Evolutionary conservation across 2,797 vertebrate species (phyloP), one percentile per base, ranked within the genome.

Genomic region (Limosa lapponica): DNA sequence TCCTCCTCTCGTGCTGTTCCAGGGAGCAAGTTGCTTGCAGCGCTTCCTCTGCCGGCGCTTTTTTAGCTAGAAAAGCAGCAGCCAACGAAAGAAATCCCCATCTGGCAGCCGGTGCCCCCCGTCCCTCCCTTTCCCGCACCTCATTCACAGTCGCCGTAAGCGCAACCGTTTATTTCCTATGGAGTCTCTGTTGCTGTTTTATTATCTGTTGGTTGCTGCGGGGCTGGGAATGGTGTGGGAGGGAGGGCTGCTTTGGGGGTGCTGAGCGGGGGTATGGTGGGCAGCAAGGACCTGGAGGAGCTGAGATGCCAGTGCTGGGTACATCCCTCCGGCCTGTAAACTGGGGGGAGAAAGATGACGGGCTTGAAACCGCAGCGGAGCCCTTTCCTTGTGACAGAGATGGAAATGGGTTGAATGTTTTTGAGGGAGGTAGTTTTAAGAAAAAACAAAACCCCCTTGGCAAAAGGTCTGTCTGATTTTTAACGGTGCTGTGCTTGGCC

Each of bases 321-420:
- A 36, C 0, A 0, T 82, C 37, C 41, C 70, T 59, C 3, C 1
- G 1, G 11, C 19, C 23, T 25, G 0, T 5, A 36, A 28, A 10
- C 2, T 1, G 30, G 12, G 34, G 25, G 19, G 23, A 41, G 64
- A 39, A 70, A n/a, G 37, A 12, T 2, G 24, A 30, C 0, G 1
- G 24, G 32, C 62, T 78, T 54, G 41, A 13, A 36, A 57, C 24
- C 4, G 24, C 62, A 30, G 32, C 8, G 0, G 2, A 11, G 32
- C 0, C 0, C 41, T 48, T 64, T 81, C 48, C 48, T 62, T 37
- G 16, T 49, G 19, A 4, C 44, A 28, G 59, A 13, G 6, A 16
- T 48, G 48, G 54, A 84, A 87, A 32, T 8, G 30, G 4, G 3
- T 32, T 22, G 54, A 62, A 30, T 80, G 10, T 12, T 91, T 80